Evolutionary conservation across 2,113 vertebrate species (phyloP), one percentile per base, ranked within the genome.

Genomic region (Phalacrocorax pelagicus): DNA sequence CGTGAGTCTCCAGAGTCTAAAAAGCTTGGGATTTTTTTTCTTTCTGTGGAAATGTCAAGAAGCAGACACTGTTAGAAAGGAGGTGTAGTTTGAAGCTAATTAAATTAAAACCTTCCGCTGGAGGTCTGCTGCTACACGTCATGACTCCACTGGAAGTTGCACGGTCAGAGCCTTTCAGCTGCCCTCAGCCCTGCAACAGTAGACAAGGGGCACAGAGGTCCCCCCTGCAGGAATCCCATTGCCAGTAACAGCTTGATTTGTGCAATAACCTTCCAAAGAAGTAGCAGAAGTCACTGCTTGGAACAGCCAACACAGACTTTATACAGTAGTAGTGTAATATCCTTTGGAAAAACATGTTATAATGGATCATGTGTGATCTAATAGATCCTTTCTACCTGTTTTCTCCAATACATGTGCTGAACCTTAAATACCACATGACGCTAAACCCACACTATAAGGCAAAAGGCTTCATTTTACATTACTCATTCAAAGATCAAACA

Each of bases 161-260:
- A 36, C 8, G n/a, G 27, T 16, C 0, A 0, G 15, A 58, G 27
- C 27, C 20, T 65, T 61, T 49, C 21, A 84, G 34, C n/a, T 2
- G 1, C 13, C 2, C 24, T 30, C 62, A 62, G 26, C 67, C 57
- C 34, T 74, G 24, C 22, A 32, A 11, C 11, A 24, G 12, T 21
- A 47, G 32, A 12, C 12, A 22, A 40, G n/a, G 36, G 57, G 12
- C 61, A 44, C 26, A 11, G 70, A 67, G 32, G 5, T 46, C 3
- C 38, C 47, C 22, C 11, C 23, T 66, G 21, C 44, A 40, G 32
- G n/a, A 63, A 65, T 69, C 36, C 49, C 49, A 9, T 40, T 54
- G 13, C 42, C 67, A 32, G 24, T 15, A 74, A 24, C 62, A 46
- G n/a, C 15, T 32, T 57, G 58, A 20, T 63, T n/a, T 34, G 18